Evolutionary conservation across 2,113 vertebrate species (phyloP), one percentile per base, ranked within the genome.

Genomic region (Phyllopteryx taeniolatus): DNA sequence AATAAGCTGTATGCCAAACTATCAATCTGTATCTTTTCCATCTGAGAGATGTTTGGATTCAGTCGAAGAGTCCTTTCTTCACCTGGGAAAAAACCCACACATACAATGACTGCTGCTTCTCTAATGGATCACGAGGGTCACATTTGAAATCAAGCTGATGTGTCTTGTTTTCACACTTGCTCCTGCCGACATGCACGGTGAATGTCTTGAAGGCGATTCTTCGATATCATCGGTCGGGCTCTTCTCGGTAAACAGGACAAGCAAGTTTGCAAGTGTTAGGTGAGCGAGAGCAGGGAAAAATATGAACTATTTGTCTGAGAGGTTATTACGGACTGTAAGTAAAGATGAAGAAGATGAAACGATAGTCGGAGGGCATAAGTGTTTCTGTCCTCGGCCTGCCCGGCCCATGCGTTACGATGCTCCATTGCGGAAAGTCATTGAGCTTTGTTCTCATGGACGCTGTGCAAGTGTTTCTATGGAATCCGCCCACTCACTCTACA

Each of bases 91-190:
- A n/a, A 19, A 5, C 15, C 3, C 14, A 87, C 79, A 20, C 72
- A 60, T 69, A n/a, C 12, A 60, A 82, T 84, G 86, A 90, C 86
- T 88, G 83, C 72, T 79, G 43, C 67, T 77, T 83, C 72, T 80
- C 17, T 78, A 85, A 87, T 85, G 73, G 74, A 71, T 83, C 85
- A 82, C 79, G 65, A 70, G 76, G 72, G 70, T 65, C 73, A 65
- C 49, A 60, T 79, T 54, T 67, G 68, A 74, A 67, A 43, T 81
- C 12, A 68, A 70, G 31, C 5, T 33, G 6, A 77, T 27, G 75
- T 65, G 68, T 62, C 13, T 51, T 54, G 60, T 70, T 60, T 51
- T 22, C 15, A 46, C 14, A 19, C 60, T 19, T 47, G 14, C 44
- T 46, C 3, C 11, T 51, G n/a, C 54, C 43, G 22, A 0, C 70